phyloP scores from a whole-genome alignment of 2,797 vertebrate genomes.

The Coranthus polyacanthus region DNA sequence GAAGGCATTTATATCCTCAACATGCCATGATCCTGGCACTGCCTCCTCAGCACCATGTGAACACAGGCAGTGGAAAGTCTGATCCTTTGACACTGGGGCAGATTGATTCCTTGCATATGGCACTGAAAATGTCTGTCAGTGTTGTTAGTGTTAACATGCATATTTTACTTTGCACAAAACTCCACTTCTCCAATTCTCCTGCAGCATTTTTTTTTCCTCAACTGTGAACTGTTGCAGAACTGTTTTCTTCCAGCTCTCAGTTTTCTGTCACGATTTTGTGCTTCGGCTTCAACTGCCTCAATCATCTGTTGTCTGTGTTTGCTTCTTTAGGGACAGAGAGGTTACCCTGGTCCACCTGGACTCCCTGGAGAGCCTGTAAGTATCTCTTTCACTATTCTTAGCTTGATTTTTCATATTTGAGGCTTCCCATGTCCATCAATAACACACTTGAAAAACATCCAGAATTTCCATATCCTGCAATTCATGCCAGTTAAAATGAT shows the following conservation, averaged over 20 bases:
- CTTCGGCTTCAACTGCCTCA: conserved; percentile 44
- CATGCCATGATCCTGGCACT: conserved; percentile 69
- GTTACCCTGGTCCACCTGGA: conserved; percentile 93
- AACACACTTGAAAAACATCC: conserved; percentile 1
- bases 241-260: conserved; percentile 17
- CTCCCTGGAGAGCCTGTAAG: conserved; percentile 94
- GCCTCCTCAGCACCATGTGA: conserved; percentile 40
- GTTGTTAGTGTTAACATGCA: conserved; percentile 45
- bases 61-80: conserved; percentile 74
- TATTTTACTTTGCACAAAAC: conserved; percentile 48
- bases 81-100: conserved; percentile 58
- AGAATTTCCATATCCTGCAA: background rate
- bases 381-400: conserved; percentile 46
- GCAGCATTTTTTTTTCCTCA: conserved; percentile 27
- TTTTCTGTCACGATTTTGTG: conserved; percentile 10
- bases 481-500: conserved; percentile 8
- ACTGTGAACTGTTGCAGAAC: conserved; percentile 14
- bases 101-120: conserved; percentile 73
- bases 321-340: conserved; percentile 87
- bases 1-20: conserved; percentile 82
- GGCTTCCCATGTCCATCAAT: background rate
- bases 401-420: background rate
- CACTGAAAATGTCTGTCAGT: conserved; percentile 40
- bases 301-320: conserved; percentile 41
- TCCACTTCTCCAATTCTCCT: conserved; percentile 25